phyloP scores from a whole-genome alignment of 2,113 vertebrate species.

The Thermophis baileyi region DNA sequence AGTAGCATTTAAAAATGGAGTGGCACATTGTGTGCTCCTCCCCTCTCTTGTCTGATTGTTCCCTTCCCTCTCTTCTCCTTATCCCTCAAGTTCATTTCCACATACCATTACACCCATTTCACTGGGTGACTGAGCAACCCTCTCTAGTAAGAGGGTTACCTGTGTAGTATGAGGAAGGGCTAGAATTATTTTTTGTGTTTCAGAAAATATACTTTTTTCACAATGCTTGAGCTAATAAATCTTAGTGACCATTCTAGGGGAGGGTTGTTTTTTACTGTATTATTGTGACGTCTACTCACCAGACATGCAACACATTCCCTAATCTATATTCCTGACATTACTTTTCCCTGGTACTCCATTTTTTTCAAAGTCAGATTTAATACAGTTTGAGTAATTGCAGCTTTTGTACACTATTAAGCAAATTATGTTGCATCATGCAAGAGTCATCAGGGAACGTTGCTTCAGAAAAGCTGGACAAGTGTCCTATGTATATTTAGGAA shows the following conservation, averaged over 20 bases:
- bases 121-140: background rate
- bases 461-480: background rate
- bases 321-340: background rate
- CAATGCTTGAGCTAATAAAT: background rate
- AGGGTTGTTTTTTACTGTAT: background rate
- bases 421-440: background rate
- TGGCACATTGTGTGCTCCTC: background rate
- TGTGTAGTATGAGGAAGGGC: background rate
- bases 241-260: background rate
- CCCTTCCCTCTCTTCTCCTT: background rate
- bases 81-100: background rate
- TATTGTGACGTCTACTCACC: background rate
- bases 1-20: background rate
- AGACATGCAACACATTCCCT: background rate
- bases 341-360: background rate
- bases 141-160: background rate
- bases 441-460: background rate
- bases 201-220: conserved; percentile 2
- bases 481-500: background rate
- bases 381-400: background rate
- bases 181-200: conserved; percentile 3
- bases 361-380: background rate
- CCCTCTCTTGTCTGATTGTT: background rate
- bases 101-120: background rate
- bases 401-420: background rate